These are phyloP conservation scores for Athene cunicularia DNA, from an alignment of 2,113 vertebrate species.

Conservation along the genomic window DNA sequence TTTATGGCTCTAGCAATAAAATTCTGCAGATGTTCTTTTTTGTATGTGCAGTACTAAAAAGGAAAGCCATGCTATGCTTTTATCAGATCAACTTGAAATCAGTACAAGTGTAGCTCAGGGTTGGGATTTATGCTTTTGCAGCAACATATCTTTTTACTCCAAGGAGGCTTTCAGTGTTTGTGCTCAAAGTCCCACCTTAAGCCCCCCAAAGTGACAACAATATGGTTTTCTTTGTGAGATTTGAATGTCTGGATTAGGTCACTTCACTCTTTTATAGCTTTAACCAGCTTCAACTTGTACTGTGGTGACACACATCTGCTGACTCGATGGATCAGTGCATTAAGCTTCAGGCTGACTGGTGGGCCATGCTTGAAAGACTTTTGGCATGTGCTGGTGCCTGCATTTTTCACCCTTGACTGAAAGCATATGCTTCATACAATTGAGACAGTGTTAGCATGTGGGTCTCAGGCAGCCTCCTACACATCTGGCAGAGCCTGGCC, in stretches of 20 bases:
- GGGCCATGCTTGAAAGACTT: constrained; percentile 95
- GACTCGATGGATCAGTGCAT: constrained; percentile 85
- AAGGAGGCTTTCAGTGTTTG: constrained; percentile 46
- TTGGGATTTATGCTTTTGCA: constrained; percentile 26
- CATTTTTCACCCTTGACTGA: constrained; percentile 96
- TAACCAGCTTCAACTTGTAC: constrained; percentile 93
- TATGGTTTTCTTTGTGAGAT: constrained; percentile 69
- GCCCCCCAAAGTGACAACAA: constrained; percentile 66
- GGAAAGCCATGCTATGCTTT: constrained; percentile 55
- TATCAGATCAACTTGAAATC: constrained; percentile 46
- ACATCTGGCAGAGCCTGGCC: constrained; percentile 95
- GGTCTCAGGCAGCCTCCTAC: constrained; percentile 87
- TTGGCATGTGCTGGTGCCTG: constrained; percentile 93
- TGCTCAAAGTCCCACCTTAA: constrained; percentile 52
- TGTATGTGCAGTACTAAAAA: constrained; percentile 31
- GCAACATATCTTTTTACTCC: neutral
- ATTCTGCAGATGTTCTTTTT: constrained; percentile 64
- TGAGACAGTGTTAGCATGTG: constrained; percentile 90
- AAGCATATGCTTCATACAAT: constrained; percentile 96
- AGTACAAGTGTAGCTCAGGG: constrained; percentile 22
- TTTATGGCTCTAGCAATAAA: constrained; percentile 60
- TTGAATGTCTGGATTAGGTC: constrained; percentile 85
- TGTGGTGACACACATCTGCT: constrained; percentile 93
- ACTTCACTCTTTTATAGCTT: constrained; percentile 82
- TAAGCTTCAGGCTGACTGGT: constrained; percentile 88